Base-by-base conservation (phyloP, 2,113 vertebrate genomes). In the Scophthalmus maximus region DNA sequence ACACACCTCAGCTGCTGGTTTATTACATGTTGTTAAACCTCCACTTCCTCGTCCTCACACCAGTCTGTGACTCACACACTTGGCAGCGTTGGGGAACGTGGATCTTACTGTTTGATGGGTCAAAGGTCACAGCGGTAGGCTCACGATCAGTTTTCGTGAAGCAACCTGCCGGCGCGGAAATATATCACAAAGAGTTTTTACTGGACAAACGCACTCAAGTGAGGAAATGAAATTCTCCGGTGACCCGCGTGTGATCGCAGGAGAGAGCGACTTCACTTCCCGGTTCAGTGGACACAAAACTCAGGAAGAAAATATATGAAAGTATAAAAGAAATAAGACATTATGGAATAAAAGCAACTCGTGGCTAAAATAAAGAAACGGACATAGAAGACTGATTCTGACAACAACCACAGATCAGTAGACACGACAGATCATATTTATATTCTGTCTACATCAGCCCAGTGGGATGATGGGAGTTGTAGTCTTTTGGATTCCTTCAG, bases 11-110 rank as follows among this genome's bases (percentile, higher is more conserved):
- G 76, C 66, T 32, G 57, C 40, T 49, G 68, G 46, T 73, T 76
- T 63, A 64, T 69, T 30, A 56, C 63, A 66, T 60, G 72, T 61
- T 64, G 73, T 76, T 69, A 55, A 67, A 30, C 25, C 14, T 6
- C 0, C n/a, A n/a, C n/a, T n/a, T n/a, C n/a, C n/a, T n/a, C n/a
- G n/a, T n/a, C n/a, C n/a, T n/a, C n/a, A n/a, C n/a, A n/a, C n/a
- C n/a, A n/a, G n/a, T n/a, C n/a, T n/a, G 30, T 62, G 69, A 64
- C 38, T 71, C 32, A 49, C 7, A 3, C 5, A 36, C 2, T 11
- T 12, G 10, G 34, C 9, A 3, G 34, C 14, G 10, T 42, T 7
- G 6, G 14, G 40, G 17, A 40, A 40, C 12, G 15, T 40, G 27
- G 5, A 1, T n/a, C 15, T 22, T 25, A 3, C n/a, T 2, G 5